Base-by-base conservation (phyloP, 2,888 invertebrate genomes). In the Dasysyrphus tricinctus region DNA sequence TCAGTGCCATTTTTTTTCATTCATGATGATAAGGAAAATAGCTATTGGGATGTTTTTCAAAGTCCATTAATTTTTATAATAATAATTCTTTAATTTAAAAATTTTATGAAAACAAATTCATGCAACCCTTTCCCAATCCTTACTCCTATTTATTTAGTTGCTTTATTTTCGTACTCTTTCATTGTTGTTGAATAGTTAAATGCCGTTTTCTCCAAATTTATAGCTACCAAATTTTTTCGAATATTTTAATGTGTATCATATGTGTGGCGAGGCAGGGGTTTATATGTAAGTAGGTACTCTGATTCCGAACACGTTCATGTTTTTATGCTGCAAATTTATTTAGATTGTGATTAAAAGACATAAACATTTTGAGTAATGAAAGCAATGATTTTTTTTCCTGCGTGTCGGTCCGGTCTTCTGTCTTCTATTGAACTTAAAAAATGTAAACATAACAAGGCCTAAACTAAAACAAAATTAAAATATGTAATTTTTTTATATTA, bases 251-350 rank as follows among this genome's bases (percentile, higher is more conserved):
- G 47, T 16, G 7, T 4, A 47, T n/a, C n/a, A 19, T n/a, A 42
- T 61, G 14, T 61, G 42, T 24, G 24, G 24, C 24, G 39, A 6
- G 32, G 42, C 7, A n/a, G n/a, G n/a, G n/a, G n/a, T n/a, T n/a
- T n/a, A n/a, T n/a, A n/a, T n/a, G n/a, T n/a, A n/a, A n/a, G n/a
- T n/a, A n/a, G n/a, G n/a, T n/a, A n/a, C 14, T 8, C 42, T 39
- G 42, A 61, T 61, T 39, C 24, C 39, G 6, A 61, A 7, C 61
- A 61, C 61, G 61, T 61, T 42, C 39, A 42, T 24, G 39, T 42
- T 42, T 61, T 8, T 61, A 42, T 61, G 24, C 24, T 61, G 42
- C 61, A 57, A 37, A 57, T 47, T 8, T 3, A 16, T 3, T 8
- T 44, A 5, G 6, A n/a, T 44, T 44, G 44, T 44, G n/a, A 44